These are phyloP conservation scores for Anas bernieri DNA, from an alignment of 2,797 vertebrate species.

Conservation along the genomic window DNA sequence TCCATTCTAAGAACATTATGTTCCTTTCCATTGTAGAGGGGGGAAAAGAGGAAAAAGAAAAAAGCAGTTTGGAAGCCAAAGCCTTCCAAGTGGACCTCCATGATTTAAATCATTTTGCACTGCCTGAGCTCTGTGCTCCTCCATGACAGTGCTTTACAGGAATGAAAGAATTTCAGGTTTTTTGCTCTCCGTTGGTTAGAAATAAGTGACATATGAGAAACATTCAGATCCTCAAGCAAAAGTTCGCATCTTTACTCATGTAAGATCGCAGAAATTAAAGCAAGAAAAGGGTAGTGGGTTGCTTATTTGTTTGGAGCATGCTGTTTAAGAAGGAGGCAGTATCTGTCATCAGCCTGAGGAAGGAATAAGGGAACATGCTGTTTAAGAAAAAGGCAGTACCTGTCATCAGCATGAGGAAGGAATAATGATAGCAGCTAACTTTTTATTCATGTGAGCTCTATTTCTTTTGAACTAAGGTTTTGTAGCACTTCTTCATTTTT, in stretches of 20 bases:
- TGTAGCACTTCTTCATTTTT: not conserved
- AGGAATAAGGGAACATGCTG: not conserved
- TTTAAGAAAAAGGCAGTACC: not conserved
- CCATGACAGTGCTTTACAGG: not conserved
- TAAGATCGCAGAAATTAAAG: fast-evolving
- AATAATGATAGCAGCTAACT: not conserved
- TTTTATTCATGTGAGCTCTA: not conserved
- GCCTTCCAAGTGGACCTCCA: not conserved
- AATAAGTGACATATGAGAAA: not conserved
- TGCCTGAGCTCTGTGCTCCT: not conserved
- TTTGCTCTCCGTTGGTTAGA: not conserved
- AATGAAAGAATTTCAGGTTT: not conserved
- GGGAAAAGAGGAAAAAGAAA: too few species aligned
- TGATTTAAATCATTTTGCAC: not conserved
- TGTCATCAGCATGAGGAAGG: not conserved
- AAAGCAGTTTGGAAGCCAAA: not conserved
- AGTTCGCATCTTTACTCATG: not conserved
- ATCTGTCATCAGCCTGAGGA: not conserved
- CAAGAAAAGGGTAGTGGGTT: not conserved
- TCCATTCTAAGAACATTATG: not conserved
- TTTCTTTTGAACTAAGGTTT: not conserved
- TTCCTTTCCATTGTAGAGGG: not conserved
- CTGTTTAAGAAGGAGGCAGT: not conserved
- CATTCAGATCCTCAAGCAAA: not conserved
- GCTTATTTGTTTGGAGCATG: not conserved